Evolutionary conservation across 2,797 vertebrate species (phyloP).

Genomic region (Enteromius radiatus): DNA sequence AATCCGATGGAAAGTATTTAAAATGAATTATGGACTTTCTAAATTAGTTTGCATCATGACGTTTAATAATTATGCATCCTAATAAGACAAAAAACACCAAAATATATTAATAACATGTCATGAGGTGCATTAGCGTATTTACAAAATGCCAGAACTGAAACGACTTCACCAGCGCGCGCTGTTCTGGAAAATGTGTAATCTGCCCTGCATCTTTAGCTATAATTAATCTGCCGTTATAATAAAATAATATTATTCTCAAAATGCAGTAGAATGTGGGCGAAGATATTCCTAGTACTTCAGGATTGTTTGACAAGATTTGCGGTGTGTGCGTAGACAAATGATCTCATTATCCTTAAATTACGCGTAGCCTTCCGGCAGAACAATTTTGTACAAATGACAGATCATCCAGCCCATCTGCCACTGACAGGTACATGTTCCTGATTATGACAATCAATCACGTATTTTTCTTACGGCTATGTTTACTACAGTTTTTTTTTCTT

Average conservation of each 20-base stretch:
- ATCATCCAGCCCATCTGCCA: constrained; percentile 4
- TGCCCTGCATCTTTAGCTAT: not conserved
- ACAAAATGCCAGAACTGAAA: not conserved
- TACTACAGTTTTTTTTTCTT: not conserved
- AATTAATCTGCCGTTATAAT: constrained; percentile 49
- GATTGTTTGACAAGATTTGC: constrained; percentile 16
- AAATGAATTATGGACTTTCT: not conserved
- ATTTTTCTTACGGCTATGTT: not conserved
- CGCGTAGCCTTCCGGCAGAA: constrained; percentile 24
- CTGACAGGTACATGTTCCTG: constrained; percentile 9
- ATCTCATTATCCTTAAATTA: constrained; percentile 31
- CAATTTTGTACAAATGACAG: constrained; percentile 18
- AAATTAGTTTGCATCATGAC: not conserved
- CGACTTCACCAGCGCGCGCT: not conserved
- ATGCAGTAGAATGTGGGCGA: not conserved
- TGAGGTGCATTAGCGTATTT: not conserved
- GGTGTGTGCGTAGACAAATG: not conserved
- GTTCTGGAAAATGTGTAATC: not conserved
- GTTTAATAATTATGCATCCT: not conserved
- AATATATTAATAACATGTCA: not conserved
- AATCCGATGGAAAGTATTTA: constrained; percentile 1
- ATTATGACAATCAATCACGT: not conserved
- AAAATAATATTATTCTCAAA: constrained; percentile 40
- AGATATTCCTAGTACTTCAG: not conserved
- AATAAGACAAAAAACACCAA: not conserved